A percentile compares a stretch with the other conserved stretches of the same genome.
Conservation (phyloP, 1,140 invertebrate species). For the Ganaspis sp. region DNA sequence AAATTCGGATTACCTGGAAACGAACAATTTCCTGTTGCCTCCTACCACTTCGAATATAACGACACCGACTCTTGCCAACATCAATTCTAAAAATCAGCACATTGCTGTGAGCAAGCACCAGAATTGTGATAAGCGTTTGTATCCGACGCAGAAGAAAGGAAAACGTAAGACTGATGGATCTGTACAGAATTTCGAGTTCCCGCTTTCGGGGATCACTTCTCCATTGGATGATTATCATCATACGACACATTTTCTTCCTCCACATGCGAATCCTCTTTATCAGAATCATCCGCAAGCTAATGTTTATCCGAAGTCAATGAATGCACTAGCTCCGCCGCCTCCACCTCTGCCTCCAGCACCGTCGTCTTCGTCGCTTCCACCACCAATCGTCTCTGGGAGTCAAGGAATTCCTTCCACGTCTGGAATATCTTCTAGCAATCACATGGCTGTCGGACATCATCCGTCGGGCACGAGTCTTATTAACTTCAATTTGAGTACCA, state of each 20-base stretch:
- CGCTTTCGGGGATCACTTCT: slow-evolving; percentile 66
- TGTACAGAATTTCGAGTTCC: slow-evolving; percentile 71
- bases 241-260: slow-evolving; percentile 59
- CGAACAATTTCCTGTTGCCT: slow-evolving; percentile 69
- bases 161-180: slow-evolving; percentile 65
- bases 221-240: slow-evolving; percentile 72
- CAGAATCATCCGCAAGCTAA: slow-evolving; percentile 70
- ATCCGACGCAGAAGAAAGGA: slow-evolving; percentile 68
- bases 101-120: slow-evolving; percentile 56
- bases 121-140: slow-evolving; percentile 62
- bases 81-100: slow-evolving; percentile 65
- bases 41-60: slow-evolving; percentile 59
- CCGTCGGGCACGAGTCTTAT: slow-evolving; percentile 78
- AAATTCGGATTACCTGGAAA: slow-evolving; percentile 71
- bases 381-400: slow-evolving; percentile 47
- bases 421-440: slow-evolving; percentile 55
- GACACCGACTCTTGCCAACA: slow-evolving; percentile 49
- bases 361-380: slow-evolving; percentile 48
- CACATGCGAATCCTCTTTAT: slow-evolving; percentile 67
- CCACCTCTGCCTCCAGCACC: slow-evolving; percentile 55
- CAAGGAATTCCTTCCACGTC: slow-evolving; percentile 55
- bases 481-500: slow-evolving; percentile 83
- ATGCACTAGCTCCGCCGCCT: slow-evolving; percentile 60
- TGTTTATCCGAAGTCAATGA: slow-evolving; percentile 66
- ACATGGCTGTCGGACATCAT: slow-evolving; percentile 69